Evolutionary conservation across 2,888 invertebrate genomes (phyloP), one percentile per base, ranked within the genome.

Genomic region (Oeneis ivallda): DNA sequence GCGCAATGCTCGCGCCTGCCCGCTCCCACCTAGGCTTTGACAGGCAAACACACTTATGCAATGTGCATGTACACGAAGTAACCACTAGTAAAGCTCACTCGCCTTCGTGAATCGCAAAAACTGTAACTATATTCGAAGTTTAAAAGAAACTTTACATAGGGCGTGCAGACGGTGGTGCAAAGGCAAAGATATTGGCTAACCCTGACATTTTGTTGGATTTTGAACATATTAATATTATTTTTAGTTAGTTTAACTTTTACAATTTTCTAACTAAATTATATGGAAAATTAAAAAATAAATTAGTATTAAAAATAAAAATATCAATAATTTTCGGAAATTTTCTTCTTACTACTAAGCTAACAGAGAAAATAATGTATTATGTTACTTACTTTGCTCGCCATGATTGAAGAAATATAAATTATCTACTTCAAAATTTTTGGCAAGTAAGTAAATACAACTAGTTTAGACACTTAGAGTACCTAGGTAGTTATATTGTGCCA

Each of bases 391-490:
- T 54, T 39, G 53, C 54, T 56, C 41, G 13, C 56, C 56, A 41
- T 39, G 11, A 11, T 39, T 39, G 15, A 50, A n/a, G 53, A n/a
- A 37, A 37, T n/a, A 34, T 13, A 50, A 50, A 32, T 13, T 32
- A 52, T 7, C 13, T n/a, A 13, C 32, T 26, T 26, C 50, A 53
- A 34, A 34, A 37, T 10, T 10, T 50, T 52, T 39, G 17, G 17
- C 54, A 11, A 54, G 54, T 17, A 54, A 54, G 54, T 17, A 15
- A n/a, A 17, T 37, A 37, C 8, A 52, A 13, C 52, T 52, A 53
- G 34, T 45, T 17, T 56, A 41, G 13, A 56, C 41, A 56, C 37
- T 19, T 56, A 56, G 41, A 41, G 11, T 56, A n/a, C n/a, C n/a
- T n/a, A n/a, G n/a, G n/a, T 26, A 41, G 11, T 17, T 56, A 41